Evolutionary conservation across 2,888 invertebrate genomes (phyloP), one percentile per base, ranked within the genome.

Genomic region (Pseudanteris insignis): DNA sequence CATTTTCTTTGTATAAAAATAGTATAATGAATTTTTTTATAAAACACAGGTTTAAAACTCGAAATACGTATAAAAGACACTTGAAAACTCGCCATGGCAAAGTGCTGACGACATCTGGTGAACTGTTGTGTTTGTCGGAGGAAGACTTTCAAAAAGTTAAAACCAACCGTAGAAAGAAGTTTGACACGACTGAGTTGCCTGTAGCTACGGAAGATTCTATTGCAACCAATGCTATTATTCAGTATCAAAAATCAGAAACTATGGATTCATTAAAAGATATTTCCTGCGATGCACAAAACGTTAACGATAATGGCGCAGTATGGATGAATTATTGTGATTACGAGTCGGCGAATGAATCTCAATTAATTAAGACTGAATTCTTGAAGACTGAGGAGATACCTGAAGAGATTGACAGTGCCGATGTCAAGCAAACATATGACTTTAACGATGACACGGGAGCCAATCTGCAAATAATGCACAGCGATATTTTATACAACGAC

Each of bases 41-140:
- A 4, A 4, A 6, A 18, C 51, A 0, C 55, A 82, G 84, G 66
- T 86, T 85, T 67, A 85, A 85, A 73, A 85, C 86, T 0, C 77
- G 85, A 18, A 86, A 86, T 69, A 85, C 85, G 1, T 86, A 84
- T 72, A 86, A 86, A 67, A 80, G 85, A 1, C 86, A 86, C 68
- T 73, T 86, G 53, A 83, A 83, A 68, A 84, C 85, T 2, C 76
- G 84, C 1, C 86, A 86, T 63, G 83, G 83, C 3, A 85, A 85
- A 72, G 81, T 84, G 13, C 73, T 85, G 14, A 84, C 84, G 2
- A 83, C 83, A 4, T 78, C 79, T 6, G 84, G 84, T 12, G 83
- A 83, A 43, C 71, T 82, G 7, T 67, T 81, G 6, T 74, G 81
- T 64, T 76, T 82, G 6, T 78, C 80, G 0, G 83, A 84, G 57